Percentiles rank a stretch among this genome's conserved stretches.
Evolutionary conservation across 2,797 vertebrate genomes (phyloP).

Genomic region (Psittacula echo): DNA sequence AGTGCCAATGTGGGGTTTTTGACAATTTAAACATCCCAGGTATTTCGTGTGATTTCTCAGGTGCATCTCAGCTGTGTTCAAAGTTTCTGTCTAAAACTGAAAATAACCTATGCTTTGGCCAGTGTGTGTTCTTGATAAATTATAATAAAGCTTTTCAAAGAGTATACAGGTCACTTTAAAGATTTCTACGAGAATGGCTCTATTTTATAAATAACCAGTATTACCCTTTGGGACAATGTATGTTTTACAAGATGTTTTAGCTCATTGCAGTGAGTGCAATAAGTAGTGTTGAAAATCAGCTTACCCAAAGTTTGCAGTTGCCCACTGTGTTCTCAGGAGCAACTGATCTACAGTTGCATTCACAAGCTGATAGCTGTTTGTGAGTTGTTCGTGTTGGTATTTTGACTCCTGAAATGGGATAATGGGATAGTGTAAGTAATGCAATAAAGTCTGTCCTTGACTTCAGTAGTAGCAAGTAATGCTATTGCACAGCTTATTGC

Average conservation of each 20-base stretch:
- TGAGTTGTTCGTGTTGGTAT: neutral
- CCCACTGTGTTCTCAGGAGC: neutral
- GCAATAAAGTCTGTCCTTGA: neutral
- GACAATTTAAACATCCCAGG: neutral
- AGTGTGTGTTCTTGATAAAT: neutral
- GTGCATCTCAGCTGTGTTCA: neutral
- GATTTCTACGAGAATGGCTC: neutral
- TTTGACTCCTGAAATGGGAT: neutral
- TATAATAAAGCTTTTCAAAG: neutral
- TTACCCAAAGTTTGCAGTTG: neutral
- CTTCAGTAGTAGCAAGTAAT: neutral
- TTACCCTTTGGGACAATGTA: neutral
- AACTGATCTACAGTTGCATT: neutral
- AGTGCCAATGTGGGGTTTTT: neutral
- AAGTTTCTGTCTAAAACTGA: neutral
- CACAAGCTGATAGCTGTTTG: accelerated
- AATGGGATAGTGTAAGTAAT: neutral
- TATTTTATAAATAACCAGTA: neutral
- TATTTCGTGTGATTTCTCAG: neutral
- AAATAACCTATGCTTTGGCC: neutral
- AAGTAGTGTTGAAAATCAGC: neutral
- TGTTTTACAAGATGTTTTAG: neutral
- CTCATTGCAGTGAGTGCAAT: neutral
- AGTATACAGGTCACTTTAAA: neutral
- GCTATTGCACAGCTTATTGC: neutral